These are phyloP conservation scores for Physeter macrocephalus DNA, from an alignment of 2,113 vertebrate species.

Conservation along the genomic window DNA sequence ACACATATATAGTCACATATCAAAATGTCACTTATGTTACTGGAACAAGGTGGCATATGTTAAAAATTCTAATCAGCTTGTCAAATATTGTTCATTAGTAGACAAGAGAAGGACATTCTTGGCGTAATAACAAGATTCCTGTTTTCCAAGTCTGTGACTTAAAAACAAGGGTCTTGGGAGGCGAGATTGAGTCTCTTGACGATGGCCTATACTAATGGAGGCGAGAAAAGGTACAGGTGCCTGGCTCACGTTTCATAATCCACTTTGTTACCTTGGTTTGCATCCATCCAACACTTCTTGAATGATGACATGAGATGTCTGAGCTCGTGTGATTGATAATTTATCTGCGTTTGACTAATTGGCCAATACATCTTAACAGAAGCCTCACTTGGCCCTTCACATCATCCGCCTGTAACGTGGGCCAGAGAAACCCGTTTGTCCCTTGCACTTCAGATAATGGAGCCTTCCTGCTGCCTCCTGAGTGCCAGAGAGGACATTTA, in stretches of 20 bases:
- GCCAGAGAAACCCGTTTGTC: not conserved
- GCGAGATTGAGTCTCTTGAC: not conserved
- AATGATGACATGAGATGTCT: not conserved
- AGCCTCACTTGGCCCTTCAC: not conserved
- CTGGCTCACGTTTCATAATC: not conserved
- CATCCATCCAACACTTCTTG: not conserved
- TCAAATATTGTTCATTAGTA: conserved; percentile 59
- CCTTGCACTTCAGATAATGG: conserved; percentile 39
- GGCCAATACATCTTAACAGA: not conserved
- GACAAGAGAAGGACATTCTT: conserved; percentile 51
- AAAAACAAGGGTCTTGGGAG: not conserved
- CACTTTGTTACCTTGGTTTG: not conserved
- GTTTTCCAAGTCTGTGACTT: conserved; percentile 45
- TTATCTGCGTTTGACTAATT: not conserved
- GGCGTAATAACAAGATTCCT: conserved; percentile 29
- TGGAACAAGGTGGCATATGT: conserved; percentile 58
- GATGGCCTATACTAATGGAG: not conserved
- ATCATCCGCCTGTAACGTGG: not conserved
- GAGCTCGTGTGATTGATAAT: not conserved
- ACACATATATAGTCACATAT: not conserved
- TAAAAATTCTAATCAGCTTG: conserved; percentile 67
- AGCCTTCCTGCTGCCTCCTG: not conserved
- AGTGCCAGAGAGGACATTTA: conserved; percentile 27
- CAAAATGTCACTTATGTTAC: conserved; percentile 40
- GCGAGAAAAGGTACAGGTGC: not conserved